These are phyloP conservation scores for Romanogobio albipinnatus DNA, from an alignment of 2,113 vertebrate species.

Conservation along the genomic window DNA sequence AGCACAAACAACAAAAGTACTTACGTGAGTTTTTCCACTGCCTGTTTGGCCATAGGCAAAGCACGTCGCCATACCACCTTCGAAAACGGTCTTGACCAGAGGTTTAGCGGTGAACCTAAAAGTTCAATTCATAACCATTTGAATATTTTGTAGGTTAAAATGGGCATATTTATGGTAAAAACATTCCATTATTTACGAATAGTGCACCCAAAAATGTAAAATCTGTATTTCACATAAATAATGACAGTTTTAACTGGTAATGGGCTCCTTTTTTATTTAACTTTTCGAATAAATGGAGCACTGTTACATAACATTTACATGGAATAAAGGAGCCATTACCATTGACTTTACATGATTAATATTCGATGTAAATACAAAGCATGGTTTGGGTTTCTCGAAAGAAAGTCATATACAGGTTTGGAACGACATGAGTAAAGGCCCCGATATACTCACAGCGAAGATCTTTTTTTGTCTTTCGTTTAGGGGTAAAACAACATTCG, in stretches of 20 bases:
- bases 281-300: too few species aligned
- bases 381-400: neutral
- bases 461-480: too few species aligned
- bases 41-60: slow-evolving; percentile 98
- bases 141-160: neutral
- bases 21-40: slow-evolving; percentile 97
- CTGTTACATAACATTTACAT: too few species aligned
- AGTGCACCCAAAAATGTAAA: neutral
- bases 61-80: slow-evolving; percentile 92
- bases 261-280: too few species aligned
- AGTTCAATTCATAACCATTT: neutral
- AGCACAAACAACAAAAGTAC: slow-evolving; percentile 56
- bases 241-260: too few species aligned
- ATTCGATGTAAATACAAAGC: neutral
- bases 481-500: too few species aligned
- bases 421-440: neutral
- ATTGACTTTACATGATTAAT: too few species aligned
- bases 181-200: neutral
- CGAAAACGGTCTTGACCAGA: slow-evolving; percentile 90
- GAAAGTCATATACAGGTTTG: neutral
- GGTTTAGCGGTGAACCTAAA: slow-evolving; percentile 91
- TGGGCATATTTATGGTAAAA: neutral
- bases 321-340: too few species aligned
- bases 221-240: too few species aligned
- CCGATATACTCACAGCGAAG: too few species aligned